phyloP scores from a whole-genome alignment of 2,113 vertebrate genomes.

The Anser cygnoides region DNA sequence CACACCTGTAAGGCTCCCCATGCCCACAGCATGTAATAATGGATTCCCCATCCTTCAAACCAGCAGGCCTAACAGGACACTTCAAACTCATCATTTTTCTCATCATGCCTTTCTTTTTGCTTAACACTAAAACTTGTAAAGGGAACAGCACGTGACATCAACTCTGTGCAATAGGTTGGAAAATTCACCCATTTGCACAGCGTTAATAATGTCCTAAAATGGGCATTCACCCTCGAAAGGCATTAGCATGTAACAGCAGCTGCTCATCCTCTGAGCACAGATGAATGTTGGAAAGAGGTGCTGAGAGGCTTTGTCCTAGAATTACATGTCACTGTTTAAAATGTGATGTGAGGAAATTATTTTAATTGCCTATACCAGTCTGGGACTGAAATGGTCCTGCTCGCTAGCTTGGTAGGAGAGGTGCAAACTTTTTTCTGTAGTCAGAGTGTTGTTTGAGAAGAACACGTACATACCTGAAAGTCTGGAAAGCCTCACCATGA shows the following conservation, averaged over 20 bases:
- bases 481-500: neutral
- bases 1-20: neutral
- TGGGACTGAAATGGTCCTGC: neutral
- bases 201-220: constrained; percentile 34
- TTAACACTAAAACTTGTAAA: neutral
- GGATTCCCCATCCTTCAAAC: neutral
- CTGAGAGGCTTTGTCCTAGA: constrained; percentile 38
- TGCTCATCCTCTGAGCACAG: constrained; percentile 18
- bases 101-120: neutral
- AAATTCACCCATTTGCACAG: neutral
- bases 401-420: neutral
- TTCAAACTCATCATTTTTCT: neutral
- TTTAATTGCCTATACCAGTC: neutral
- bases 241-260: constrained; percentile 44
- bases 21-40: accelerated
- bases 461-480: neutral
- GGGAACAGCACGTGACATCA: neutral
- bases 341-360: constrained; percentile 29
- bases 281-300: neutral
- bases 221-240: constrained; percentile 16
- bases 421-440: neutral
- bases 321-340: constrained; percentile 20
- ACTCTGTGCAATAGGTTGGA: neutral
- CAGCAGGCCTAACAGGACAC: neutral
- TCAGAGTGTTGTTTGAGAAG: neutral